phyloP scores from a whole-genome alignment of 2,888 invertebrate species.

The Drosophila setosimentum region DNA sequence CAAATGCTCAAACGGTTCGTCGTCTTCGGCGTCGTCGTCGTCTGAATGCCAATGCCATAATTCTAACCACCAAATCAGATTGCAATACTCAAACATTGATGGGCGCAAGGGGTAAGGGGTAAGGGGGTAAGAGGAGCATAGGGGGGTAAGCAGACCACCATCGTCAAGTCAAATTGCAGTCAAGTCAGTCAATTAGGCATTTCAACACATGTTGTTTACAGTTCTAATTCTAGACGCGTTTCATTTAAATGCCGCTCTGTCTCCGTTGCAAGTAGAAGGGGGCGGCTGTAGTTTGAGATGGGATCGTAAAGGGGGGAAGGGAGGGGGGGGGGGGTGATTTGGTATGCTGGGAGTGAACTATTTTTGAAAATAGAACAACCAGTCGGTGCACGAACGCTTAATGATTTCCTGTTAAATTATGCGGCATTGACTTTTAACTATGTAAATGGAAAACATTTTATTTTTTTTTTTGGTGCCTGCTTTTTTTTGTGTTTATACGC shows the following conservation, averaged over 20 bases:
- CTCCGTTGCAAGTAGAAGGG: conserved; percentile 29
- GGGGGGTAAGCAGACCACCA: conserved; percentile 30
- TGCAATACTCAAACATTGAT: conserved; percentile 18
- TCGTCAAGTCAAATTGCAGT: conserved; percentile 49
- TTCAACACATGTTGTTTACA: conserved; percentile 81
- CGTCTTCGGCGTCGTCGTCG: neutral
- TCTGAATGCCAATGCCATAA: conserved; percentile 75
- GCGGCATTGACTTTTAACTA: conserved; percentile 70
- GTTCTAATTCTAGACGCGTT: conserved; percentile 73
- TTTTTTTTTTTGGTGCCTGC: conserved; percentile 17
- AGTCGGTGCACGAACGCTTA: conserved; percentile 41
- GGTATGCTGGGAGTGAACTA: conserved; percentile 49
- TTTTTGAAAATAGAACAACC: conserved; percentile 63
- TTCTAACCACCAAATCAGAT: conserved; percentile 49
- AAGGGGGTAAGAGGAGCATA: too few species aligned
- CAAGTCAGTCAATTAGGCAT: conserved; percentile 80
- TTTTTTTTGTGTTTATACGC: neutral
- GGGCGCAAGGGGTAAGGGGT: neutral
- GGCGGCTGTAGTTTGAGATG: neutral
- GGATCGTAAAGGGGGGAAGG: neutral
- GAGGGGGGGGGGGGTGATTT: neutral
- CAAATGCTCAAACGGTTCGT: conserved; percentile 48
- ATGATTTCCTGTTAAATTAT: conserved; percentile 77
- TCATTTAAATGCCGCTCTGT: conserved; percentile 69
- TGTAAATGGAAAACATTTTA: conserved; percentile 47